Base-by-base conservation (phyloP, 2,113 vertebrate species). In the Centropristis striata region DNA sequence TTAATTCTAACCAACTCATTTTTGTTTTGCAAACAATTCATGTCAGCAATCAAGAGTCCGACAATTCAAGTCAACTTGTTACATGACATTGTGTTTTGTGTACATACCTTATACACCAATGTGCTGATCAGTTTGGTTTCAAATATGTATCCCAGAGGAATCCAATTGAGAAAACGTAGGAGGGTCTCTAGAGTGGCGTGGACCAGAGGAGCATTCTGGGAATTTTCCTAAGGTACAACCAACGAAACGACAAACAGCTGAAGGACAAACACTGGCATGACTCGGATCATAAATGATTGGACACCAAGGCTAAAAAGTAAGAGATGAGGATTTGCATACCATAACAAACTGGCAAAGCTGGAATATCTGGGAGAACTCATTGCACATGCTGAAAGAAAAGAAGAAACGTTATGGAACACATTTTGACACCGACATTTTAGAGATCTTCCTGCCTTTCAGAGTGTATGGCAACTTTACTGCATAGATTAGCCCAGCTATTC, bases 101-200 rank as follows among this genome's bases (percentile, higher is more conserved):
- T 41, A 8, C 75, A 9, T 93, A 99, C 98, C 97, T 99, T 99
- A 87, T 99, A 99, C 92, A 99, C 98, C 92, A 99, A 93, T 27
- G 98, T 99, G 95, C 98, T 99, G 93, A 99, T 99, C 88, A 99
- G 94, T 91, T 99, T 99, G 77, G 98, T 99, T 94, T 99, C 98
- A 94, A 99, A 99, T 90, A 99, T 99, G 91, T 99, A 99, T 46
- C 98, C 98, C 85, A 99, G 93, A 32, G 98, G 98, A 95, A 99
- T 99, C 98, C 98, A 99, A 95, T 99, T 99, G 71, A 99, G 96
- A 90, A 99, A 99, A 89, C 98, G 96, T 21, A 99, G 94, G 70
- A 99, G 94, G 0, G 98, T 99, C 94, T 99, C 98, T 92, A 99
- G 94, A 27, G 98, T 99, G 47, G 98, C 98, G 57, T 99, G 98